These are phyloP conservation scores for Streblospio benedicti DNA, from an alignment of 1,140 invertebrate species.

Conservation along the genomic window DNA sequence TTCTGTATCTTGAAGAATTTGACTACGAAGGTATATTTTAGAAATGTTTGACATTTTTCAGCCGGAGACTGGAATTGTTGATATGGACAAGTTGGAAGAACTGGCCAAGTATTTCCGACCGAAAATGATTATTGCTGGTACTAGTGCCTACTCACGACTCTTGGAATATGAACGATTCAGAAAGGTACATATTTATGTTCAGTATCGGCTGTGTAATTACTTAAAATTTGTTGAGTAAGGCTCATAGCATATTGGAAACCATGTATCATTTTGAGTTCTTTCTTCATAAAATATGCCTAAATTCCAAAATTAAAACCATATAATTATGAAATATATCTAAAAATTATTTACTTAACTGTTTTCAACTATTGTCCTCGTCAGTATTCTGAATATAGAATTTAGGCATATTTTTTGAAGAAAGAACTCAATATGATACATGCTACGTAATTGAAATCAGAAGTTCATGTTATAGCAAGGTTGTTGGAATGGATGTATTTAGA, in stretches of 20 bases:
- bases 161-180: slow-evolving; percentile 77
- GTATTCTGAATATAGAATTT: no score
- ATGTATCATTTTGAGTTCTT: no score
- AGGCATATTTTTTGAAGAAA: no score
- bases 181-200: slow-evolving; percentile 43
- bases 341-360: no score
- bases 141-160: slow-evolving; percentile 68
- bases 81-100: slow-evolving; percentile 80
- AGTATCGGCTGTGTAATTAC: neutral
- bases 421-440: no score
- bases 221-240: neutral
- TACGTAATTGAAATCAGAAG: neutral
- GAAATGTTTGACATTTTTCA: no score
- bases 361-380: no score
- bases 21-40: no score
- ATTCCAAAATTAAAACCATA: no score
- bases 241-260: no score
- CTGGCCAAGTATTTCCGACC: slow-evolving; percentile 83
- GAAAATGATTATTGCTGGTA: slow-evolving; percentile 80
- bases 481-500: neutral
- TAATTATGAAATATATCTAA: no score
- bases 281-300: no score
- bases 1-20: neutral
- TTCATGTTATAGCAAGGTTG: neutral
- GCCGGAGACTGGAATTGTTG: slow-evolving; percentile 78